Evolutionary conservation across 2,113 vertebrate species (phyloP).

Genomic region (Myodes glareolus): DNA sequence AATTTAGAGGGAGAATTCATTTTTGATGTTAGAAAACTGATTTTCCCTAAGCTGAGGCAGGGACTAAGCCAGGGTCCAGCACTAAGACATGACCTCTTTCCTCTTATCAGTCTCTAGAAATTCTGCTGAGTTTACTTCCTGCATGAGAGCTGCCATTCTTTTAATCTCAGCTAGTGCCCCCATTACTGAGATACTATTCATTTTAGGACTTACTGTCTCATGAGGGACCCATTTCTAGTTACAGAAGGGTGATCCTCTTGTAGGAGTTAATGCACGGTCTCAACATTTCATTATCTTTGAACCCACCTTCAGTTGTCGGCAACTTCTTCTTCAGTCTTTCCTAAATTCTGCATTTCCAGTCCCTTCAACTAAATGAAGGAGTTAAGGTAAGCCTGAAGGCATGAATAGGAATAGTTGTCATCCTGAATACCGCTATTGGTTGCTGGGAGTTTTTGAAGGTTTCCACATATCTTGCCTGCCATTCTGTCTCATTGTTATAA

Average conservation of each 20-base stretch:
- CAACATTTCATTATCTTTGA: slow-evolving; percentile 9
- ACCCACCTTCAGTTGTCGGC: not conserved
- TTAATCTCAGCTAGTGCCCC: not conserved
- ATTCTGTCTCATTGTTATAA: not conserved
- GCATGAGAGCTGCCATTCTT: not conserved
- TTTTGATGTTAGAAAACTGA: not conserved
- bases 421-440: not conserved
- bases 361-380: not conserved
- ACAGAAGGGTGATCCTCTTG: not conserved
- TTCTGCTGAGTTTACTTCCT: not conserved
- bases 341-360: not conserved
- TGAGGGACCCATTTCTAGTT: not conserved
- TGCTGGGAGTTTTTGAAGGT: not conserved
- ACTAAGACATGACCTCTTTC: rapidly evolving
- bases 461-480: not conserved
- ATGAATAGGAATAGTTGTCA: not conserved
- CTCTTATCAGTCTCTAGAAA: not conserved
- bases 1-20: not conserved
- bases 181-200: not conserved
- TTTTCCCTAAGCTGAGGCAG: not conserved
- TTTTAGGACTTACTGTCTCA: not conserved
- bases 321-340: not conserved
- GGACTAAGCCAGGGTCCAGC: not conserved
- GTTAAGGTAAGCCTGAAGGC: not conserved
- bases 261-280: not conserved